These are phyloP conservation scores for Calvadosia cruxmelitensis DNA, from an alignment of 30 jellyfish, hydroid and myxozoan genomes.

Conservation along the genomic window DNA sequence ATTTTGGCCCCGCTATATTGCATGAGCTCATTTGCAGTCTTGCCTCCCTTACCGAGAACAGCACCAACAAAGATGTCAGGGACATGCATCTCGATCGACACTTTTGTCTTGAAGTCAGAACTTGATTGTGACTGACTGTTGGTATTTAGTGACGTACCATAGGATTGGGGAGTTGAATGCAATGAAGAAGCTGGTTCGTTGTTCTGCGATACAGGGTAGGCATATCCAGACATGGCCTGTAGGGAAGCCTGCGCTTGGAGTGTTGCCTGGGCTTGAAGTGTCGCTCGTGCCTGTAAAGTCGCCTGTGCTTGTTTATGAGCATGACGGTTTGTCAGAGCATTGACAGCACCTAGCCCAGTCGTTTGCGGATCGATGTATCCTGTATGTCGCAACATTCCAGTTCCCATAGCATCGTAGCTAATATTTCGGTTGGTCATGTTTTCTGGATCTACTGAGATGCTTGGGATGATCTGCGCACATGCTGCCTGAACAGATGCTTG, in stretches of 20 bases:
- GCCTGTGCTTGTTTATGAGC: neutral
- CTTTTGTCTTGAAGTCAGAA: conserved; percentile 77
- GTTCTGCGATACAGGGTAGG: neutral
- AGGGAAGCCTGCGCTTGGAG: neutral
- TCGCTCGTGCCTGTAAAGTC: neutral
- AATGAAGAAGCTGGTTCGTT: too few species aligned
- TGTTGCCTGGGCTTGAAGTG: neutral
- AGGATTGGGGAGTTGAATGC: neutral
- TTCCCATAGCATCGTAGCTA: conserved; percentile 18
- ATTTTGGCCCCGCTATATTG: conserved; percentile 98
- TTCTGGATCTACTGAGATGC: conserved; percentile 78
- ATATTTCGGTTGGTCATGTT: conserved; percentile 72
- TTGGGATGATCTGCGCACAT: conserved; percentile 51
- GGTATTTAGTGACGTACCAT: neutral
- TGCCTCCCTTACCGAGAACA: conserved; percentile 91
- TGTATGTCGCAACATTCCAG: neutral
- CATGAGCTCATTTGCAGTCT: conserved; percentile 80
- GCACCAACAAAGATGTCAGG: conserved; percentile 93
- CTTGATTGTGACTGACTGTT: neutral
- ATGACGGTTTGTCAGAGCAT: neutral
- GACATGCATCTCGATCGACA: conserved; percentile 81
- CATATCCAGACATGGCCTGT: neutral
- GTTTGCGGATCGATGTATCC: neutral
- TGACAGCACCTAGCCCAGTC: neutral
- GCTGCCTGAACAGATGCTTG: conserved; percentile 80